A percentile compares a stretch with the other conserved stretches of the same genome.
phyloP scores from a whole-genome alignment of 2,888 invertebrate species.

The Diabrotica balteata region DNA sequence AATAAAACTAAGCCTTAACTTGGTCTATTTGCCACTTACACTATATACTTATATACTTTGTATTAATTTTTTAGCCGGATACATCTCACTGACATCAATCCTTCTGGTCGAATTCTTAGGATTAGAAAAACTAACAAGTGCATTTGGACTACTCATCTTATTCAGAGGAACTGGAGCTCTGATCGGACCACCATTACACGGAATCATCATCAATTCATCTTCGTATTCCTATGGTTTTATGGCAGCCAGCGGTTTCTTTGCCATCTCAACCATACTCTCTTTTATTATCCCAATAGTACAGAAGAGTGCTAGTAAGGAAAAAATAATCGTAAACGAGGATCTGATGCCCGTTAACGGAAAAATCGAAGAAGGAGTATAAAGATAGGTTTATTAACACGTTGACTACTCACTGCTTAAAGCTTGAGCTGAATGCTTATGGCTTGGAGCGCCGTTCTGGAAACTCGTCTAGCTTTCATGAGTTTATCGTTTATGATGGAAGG shows the following conservation, averaged over 20 bases:
- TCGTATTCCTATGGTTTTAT: slow-evolving; percentile 91
- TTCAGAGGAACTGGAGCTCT: slow-evolving; percentile 96
- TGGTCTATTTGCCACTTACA: too few relatives aligned
- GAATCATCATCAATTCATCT: slow-evolving; percentile 91
- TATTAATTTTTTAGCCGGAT: slow-evolving; percentile 81
- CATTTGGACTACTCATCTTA: slow-evolving; percentile 93
- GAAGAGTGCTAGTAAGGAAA: too few relatives aligned
- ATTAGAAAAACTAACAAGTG: slow-evolving; percentile 93
- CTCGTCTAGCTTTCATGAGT: too few relatives aligned
- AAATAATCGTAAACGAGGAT: too few relatives aligned
- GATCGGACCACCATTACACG: slow-evolving; percentile 83
- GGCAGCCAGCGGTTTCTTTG: slow-evolving; percentile 88
- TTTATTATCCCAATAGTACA: slow-evolving; percentile 18
- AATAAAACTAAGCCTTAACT: too few relatives aligned
- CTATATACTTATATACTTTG: too few relatives aligned
- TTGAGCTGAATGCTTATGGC: too few relatives aligned
- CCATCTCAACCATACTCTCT: slow-evolving; percentile 69
- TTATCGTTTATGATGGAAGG: too few relatives aligned
- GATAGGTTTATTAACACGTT: neutral
- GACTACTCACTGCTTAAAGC: too few relatives aligned
- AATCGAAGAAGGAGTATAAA: slow-evolving; percentile 8
- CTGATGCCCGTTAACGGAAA: neutral
- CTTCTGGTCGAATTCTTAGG: slow-evolving; percentile 96
- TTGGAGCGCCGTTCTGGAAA: too few relatives aligned
- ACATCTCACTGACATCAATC: slow-evolving; percentile 96